These are phyloP conservation scores for Drosophila ambigua DNA, from an alignment of 1,140 invertebrate species.

Conservation along the genomic window DNA sequence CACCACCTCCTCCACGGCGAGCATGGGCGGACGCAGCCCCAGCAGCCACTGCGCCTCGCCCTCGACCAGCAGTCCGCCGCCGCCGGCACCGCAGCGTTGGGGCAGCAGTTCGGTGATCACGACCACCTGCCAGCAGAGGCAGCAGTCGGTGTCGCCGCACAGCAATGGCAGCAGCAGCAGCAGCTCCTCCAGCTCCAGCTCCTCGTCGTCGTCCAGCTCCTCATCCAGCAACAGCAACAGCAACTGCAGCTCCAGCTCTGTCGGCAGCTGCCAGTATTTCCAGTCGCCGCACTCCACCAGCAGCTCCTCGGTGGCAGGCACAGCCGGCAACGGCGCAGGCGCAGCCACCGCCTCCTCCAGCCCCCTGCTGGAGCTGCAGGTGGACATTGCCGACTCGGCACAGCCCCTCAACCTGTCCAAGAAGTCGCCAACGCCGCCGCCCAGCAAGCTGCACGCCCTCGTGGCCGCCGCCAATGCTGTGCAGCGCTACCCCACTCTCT, in stretches of 20 bases:
- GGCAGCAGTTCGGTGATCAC: constrained; percentile 84
- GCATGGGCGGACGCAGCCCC: constrained; percentile 66
- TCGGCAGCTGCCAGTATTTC: constrained; percentile 83
- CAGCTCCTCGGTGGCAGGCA: constrained; percentile 26
- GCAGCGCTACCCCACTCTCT: constrained; percentile 73
- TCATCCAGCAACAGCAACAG: constrained; percentile 49
- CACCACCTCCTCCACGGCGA: constrained; percentile 38
- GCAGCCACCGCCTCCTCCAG: constrained; percentile 85
- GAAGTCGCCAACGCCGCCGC: constrained; percentile 92
- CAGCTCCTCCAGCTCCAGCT: constrained; percentile 60
- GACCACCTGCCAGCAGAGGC: constrained; percentile 84
- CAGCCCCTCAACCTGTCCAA: constrained; percentile 94
- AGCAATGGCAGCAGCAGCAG: constrained; percentile 61
- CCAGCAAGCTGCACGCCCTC: constrained; percentile 84
- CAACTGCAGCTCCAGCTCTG: constrained; percentile 46
- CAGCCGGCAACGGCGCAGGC: constrained; percentile 79
- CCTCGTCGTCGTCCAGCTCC: constrained; percentile 52
- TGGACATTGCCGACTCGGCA: constrained; percentile 91
- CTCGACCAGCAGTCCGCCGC: constrained; percentile 55
- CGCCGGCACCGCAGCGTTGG: constrained; percentile 36
- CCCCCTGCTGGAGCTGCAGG: constrained; percentile 89
- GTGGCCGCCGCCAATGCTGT: constrained; percentile 75
- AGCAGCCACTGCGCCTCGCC: constrained; percentile 61
- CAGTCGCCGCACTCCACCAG: constrained; percentile 83
- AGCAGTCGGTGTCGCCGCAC: constrained; percentile 77